phyloP scores from a whole-genome alignment of 2,888 invertebrate genomes.

The Dusona sp. region DNA sequence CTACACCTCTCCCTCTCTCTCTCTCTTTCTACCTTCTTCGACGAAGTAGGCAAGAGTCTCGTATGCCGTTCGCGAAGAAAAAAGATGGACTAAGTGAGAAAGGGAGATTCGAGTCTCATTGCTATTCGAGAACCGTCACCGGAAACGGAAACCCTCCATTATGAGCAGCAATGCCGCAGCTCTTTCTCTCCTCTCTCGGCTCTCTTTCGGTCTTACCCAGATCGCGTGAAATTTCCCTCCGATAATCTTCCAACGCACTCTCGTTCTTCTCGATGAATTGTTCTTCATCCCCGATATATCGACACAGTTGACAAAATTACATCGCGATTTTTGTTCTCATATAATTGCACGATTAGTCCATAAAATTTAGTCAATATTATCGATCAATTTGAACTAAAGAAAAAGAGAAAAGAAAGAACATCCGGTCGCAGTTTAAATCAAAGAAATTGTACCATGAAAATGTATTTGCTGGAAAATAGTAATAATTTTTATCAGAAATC shows the following conservation, averaged over 20 bases:
- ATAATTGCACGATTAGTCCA: too few relatives aligned
- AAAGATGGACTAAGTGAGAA: slow-evolving; percentile 40
- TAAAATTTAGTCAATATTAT: too few relatives aligned
- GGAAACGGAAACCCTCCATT: slow-evolving; percentile 82
- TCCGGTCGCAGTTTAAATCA: too few relatives aligned
- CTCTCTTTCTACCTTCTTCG: background rate
- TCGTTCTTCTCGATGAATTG: slow-evolving; percentile 19
- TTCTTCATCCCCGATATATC: too few relatives aligned
- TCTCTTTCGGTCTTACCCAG: slow-evolving; percentile 62
- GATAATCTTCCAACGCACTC: background rate
- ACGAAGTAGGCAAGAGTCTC: slow-evolving; percentile 33
- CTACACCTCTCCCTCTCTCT: slow-evolving; percentile 53
- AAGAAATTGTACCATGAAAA: background rate
- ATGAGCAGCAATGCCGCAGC: slow-evolving; percentile 63
- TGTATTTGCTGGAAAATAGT: background rate
- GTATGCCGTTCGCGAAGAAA: slow-evolving; percentile 53
- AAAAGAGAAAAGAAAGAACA: too few relatives aligned
- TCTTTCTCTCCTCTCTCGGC: slow-evolving; percentile 53
- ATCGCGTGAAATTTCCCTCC: slow-evolving; percentile 70
- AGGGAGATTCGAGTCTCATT: slow-evolving; percentile 74
- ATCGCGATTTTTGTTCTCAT: slow-evolving; percentile 5
- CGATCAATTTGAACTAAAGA: too few relatives aligned
- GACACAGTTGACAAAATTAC: background rate
- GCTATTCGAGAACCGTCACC: slow-evolving; percentile 78
- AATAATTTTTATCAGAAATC: background rate